Percentiles rank a stretch among this genome's conserved stretches.
Evolutionary conservation across 2,113 vertebrate species (phyloP).

Genomic region (Dascyllus trimaculatus): DNA sequence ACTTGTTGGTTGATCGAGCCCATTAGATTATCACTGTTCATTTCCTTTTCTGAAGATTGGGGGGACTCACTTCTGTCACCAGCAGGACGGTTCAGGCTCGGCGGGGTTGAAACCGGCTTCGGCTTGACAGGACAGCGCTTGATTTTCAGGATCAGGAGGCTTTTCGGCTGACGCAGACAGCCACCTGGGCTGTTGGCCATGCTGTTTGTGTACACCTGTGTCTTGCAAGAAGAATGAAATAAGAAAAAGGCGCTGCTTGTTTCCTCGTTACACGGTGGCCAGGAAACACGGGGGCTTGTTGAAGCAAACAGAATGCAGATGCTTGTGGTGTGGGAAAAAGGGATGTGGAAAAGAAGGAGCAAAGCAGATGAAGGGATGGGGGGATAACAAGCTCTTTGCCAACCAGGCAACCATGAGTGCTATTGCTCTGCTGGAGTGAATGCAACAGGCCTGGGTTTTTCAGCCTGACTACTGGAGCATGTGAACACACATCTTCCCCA

Average conservation of each 20-base stretch:
- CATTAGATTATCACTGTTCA: conserved; percentile 58
- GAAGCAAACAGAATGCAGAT: conserved; percentile 76
- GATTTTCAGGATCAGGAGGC: conserved; percentile 58
- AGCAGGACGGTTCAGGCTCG: conserved; percentile 31
- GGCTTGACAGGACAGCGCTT: conserved; percentile 51
- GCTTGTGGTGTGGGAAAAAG: conserved; percentile 60
- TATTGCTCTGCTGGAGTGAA: conserved; percentile 73
- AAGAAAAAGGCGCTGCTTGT: conserved; percentile 55
- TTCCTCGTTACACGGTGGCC: conserved; percentile 61
- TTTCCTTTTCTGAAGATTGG: conserved; percentile 30
- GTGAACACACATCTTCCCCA: conserved; percentile 66
- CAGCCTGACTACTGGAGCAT: conserved; percentile 80
- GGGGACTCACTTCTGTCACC: conserved; percentile 40
- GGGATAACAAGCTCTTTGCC: conserved; percentile 80
- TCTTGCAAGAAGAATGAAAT: conserved; percentile 49
- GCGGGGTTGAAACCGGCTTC: background rate
- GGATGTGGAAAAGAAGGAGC: conserved; percentile 46
- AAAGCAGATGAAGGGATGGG: conserved; percentile 59
- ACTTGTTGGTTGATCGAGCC: conserved; percentile 61
- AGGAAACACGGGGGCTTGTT: conserved; percentile 56
- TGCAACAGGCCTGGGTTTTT: conserved; percentile 81
- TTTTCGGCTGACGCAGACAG: conserved; percentile 33
- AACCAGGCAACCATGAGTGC: conserved; percentile 75
- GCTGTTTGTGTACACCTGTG: conserved; percentile 62
- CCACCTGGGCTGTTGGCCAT: conserved; percentile 50